Evolutionary conservation across 2,113 vertebrate genomes (phyloP), one percentile per base, ranked within the genome.

Genomic region (Pithys albifrons): DNA sequence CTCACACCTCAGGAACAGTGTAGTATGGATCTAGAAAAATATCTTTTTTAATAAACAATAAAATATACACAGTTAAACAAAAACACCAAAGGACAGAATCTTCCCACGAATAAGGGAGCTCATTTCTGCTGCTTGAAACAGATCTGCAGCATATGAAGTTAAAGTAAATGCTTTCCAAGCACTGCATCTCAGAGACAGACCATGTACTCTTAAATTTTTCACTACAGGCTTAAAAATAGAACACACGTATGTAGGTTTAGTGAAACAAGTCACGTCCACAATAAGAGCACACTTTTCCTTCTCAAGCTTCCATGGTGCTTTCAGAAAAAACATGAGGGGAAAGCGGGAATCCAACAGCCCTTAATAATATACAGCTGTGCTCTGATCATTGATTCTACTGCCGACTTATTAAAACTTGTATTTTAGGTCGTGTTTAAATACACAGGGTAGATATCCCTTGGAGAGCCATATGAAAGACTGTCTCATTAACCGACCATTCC

Each of bases 201-300:
- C 75, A 89, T 72, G 75, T 86, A 85, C 94, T 95, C 76, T 95
- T 86, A 95, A 97, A 97, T 97, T 96, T 97, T 97, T 97, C 96
- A 93, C 90, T 59, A 89, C 70, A 39, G 81, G 82, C 89, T 97
- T 98, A 98, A 98, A 98, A 98, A 98, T 97, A 97, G 95, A 89
- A 95, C 92, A 97, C 91, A 93, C 57, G 19, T 93, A 94, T 93
- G 90, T 93, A 52, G 89, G 93, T 90, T 97, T 96, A 97, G 96
- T 93, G 96, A 97, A 97, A 98, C 82, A 35, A 96, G 95, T 97
- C 97, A 96, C 48, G 10, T 96, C 86, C 85, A 89, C 95, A 96
- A 65, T 88, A 97, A 88, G 92, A 95, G 94, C 61, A 84, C 27
- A 17, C 46, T 54, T 74, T 92, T 48, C 84, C 61, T 89, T 74